Percentiles rank a stretch among this genome's conserved stretches.
These are phyloP conservation scores for Pluvianellus socialis DNA, from an alignment of 2,113 vertebrate species.

Conservation along the genomic window DNA sequence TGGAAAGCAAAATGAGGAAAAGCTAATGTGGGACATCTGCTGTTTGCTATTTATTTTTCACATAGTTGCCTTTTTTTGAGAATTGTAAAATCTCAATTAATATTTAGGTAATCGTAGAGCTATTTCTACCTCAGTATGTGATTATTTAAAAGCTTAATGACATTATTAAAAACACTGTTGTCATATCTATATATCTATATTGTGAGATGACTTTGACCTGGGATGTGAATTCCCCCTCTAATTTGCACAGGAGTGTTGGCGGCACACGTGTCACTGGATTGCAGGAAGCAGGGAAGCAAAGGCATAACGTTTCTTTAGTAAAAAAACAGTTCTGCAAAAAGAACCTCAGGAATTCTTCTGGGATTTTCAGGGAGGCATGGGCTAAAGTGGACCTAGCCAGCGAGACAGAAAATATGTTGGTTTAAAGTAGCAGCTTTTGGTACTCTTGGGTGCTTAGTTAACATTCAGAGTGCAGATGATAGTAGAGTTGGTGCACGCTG, in stretches of 20 bases:
- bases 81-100: background rate
- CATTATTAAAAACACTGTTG: background rate
- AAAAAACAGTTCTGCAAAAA: background rate
- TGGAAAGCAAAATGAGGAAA: background rate
- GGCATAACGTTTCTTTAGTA: background rate
- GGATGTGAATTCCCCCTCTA: background rate
- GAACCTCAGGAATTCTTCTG: background rate
- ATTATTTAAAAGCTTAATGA: background rate
- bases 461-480: slow-evolving; percentile 26
- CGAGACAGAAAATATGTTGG: background rate
- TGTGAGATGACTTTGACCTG: background rate
- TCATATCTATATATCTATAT: background rate
- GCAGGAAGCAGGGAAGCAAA: background rate
- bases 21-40: background rate
- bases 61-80: slow-evolving; percentile 13
- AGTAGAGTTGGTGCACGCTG: slow-evolving; percentile 10
- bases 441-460: slow-evolving; percentile 13
- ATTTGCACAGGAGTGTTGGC: background rate
- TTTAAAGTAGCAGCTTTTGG: slow-evolving; percentile 17
- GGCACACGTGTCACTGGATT: background rate
- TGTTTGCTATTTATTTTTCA: background rate
- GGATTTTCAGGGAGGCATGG: background rate
- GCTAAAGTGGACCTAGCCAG: background rate
- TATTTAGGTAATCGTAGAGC: background rate
- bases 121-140: background rate